Conservation (phyloP, 2,113 vertebrate genomes). For the Crotalus tigris region DNA sequence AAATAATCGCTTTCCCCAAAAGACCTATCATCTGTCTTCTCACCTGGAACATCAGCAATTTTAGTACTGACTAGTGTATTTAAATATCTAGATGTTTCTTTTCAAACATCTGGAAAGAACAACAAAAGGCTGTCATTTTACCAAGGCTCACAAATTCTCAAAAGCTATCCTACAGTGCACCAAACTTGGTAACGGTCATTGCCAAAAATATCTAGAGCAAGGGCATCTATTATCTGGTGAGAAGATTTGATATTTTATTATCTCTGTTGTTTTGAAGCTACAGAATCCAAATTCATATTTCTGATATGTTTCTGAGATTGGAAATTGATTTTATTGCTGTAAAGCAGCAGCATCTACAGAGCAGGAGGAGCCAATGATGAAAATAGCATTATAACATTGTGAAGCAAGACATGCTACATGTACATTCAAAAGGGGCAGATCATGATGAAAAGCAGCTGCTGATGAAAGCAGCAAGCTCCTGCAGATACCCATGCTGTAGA, state of each 20-base stretch:
- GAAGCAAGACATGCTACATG: background rate
- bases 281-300: background rate
- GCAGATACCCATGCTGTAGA: background rate
- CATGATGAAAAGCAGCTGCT: background rate
- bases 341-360: background rate
- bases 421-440: background rate
- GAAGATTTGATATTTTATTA: background rate
- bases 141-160: background rate
- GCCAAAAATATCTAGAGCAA: background rate
- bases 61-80: background rate
- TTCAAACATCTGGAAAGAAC: background rate
- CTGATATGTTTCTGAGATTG: background rate
- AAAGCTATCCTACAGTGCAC: background rate
- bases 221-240: background rate
- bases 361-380: background rate
- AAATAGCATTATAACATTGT: background rate
- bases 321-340: background rate
- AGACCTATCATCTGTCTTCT: background rate
- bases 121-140: background rate
- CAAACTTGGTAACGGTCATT: background rate
- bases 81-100: background rate
- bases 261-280: background rate
- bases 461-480: background rate
- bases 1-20: background rate
- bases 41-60: background rate